Conservation (phyloP, 2,797 vertebrate genomes). For the Balearica regulorum region DNA sequence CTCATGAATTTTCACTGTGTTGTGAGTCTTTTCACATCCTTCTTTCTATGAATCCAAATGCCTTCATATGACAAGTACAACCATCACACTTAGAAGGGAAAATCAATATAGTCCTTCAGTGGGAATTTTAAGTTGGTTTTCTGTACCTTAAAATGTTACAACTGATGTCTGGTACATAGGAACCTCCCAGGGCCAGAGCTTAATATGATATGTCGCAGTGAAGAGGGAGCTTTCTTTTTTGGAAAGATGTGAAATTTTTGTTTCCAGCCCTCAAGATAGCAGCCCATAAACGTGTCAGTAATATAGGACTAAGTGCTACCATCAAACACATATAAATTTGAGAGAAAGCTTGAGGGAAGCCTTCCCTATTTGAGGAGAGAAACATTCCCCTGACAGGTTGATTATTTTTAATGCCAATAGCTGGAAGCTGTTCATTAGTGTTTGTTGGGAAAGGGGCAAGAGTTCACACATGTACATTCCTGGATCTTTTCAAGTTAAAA, state of each 20-base stretch:
- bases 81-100: neutral
- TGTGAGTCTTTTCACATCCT: neutral
- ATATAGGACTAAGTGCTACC: neutral
- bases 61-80: neutral
- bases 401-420: neutral
- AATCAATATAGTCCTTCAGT: neutral
- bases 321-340: neutral
- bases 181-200: neutral
- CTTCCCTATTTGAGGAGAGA: neutral
- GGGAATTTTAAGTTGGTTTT: neutral
- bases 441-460: neutral
- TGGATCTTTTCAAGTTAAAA: slow-evolving; percentile 2
- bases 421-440: neutral
- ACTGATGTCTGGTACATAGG: neutral
- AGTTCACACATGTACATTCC: neutral
- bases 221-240: neutral
- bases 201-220: neutral
- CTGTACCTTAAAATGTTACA: neutral
- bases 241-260: neutral
- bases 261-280: neutral
- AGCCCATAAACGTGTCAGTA: neutral
- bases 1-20: neutral
- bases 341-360: neutral
- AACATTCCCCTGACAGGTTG: neutral
- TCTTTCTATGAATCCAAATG: neutral